phyloP scores from a whole-genome alignment of 1,140 invertebrate genomes.

The Drosophila ercepeae region DNA sequence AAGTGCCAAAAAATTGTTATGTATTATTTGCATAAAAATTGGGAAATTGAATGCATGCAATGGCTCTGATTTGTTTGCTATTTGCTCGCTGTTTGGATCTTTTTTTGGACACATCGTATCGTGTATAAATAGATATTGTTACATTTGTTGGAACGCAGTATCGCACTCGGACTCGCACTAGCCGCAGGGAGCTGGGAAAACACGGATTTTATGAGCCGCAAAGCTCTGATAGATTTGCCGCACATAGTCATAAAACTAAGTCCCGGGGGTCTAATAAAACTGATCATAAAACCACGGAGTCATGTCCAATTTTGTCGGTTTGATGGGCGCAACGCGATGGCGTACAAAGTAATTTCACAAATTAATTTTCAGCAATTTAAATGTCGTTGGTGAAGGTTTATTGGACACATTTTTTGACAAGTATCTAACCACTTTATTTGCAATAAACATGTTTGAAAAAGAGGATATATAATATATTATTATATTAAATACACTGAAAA shows the following conservation, averaged over 20 bases:
- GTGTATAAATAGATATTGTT: constrained; percentile 24
- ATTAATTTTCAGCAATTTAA: constrained; percentile 39
- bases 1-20: constrained; percentile 72
- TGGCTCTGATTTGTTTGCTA: constrained; percentile 61
- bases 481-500: too few species aligned
- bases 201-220: constrained; percentile 60
- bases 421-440: background rate
- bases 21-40: constrained; percentile 71
- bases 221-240: constrained; percentile 72
- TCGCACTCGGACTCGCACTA: constrained; percentile 16
- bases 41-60: constrained; percentile 58
- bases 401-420: background rate
- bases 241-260: constrained; percentile 59
- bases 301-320: constrained; percentile 17
- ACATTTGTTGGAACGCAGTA: constrained; percentile 29
- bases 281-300: constrained; percentile 45
- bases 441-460: too few species aligned
- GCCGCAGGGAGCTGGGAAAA: constrained; percentile 10
- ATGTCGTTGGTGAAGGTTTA: background rate
- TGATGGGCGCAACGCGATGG: constrained; percentile 9
- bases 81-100: background rate
- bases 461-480: too few species aligned
- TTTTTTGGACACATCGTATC: background rate
- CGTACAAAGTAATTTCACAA: constrained; percentile 21
- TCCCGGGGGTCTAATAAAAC: constrained; percentile 58